These are phyloP conservation scores for Caprella mutica DNA, from an alignment of 2,888 invertebrate genomes.

Conservation along the genomic window DNA sequence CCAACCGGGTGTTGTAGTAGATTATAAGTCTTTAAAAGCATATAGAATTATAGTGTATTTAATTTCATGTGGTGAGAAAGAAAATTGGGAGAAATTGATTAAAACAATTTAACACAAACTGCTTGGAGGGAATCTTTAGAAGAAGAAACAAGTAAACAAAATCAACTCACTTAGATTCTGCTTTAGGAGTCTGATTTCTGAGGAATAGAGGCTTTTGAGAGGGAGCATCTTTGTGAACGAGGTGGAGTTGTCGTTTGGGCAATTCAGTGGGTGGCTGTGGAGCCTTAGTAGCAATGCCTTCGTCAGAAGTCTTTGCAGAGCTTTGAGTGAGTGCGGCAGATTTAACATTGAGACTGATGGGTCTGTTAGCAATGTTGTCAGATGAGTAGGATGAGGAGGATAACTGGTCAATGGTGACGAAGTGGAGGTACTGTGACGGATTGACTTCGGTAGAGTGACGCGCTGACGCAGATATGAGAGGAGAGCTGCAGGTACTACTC, in stretches of 20 bases:
- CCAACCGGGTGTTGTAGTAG: no score
- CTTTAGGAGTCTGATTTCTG: background rate
- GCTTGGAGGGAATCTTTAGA: background rate
- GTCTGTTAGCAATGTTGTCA: no score
- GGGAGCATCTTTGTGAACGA: no score
- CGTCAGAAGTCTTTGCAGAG: no score
- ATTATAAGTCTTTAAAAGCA: no score
- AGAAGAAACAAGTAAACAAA: background rate
- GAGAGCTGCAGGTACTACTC: background rate
- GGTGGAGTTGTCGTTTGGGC: no score
- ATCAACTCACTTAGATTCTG: background rate
- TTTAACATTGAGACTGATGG: no score
- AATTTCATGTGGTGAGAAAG: background rate
- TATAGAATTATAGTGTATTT: no score
- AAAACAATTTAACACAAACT: background rate
- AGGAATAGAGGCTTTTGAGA: background rate
- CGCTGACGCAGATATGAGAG: background rate
- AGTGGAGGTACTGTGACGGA: conserved; percentile 6
- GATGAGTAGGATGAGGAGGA: conserved; percentile 6
- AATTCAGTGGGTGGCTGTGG: no score
- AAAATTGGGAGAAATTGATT: background rate
- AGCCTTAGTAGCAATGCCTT: no score
- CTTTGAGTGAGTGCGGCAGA: no score
- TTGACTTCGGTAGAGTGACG: conserved; percentile 2
- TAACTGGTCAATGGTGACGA: conserved; percentile 7